phyloP scores from a whole-genome alignment of 2,888 invertebrate genomes.

The Oxytorus armatus region DNA sequence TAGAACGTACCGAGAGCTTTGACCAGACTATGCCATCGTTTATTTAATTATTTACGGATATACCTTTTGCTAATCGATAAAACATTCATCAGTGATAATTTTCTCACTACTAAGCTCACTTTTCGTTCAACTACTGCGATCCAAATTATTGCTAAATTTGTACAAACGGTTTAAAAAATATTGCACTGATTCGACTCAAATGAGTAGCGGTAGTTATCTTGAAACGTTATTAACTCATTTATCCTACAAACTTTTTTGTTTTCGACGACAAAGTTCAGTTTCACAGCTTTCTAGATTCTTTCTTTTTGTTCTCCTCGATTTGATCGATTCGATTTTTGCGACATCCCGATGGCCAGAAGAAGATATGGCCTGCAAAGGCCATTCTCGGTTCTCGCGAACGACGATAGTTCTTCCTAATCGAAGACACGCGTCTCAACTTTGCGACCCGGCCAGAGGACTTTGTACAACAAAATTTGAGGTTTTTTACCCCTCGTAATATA shows the following conservation, averaged over 20 bases:
- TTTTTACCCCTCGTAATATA: background rate
- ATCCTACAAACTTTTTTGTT: background rate
- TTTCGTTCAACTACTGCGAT: no score
- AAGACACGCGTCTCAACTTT: slow-evolving; percentile 35
- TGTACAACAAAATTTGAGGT: slow-evolving; percentile 21
- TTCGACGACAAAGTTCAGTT: background rate
- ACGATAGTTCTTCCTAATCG: slow-evolving; percentile 3
- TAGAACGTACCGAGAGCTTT: background rate
- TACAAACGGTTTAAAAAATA: no score
- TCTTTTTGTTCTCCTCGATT: background rate
- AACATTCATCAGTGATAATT: background rate
- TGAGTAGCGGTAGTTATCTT: background rate
- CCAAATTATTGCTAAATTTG: no score
- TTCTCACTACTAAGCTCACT: background rate
- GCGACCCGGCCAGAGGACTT: slow-evolving; percentile 3
- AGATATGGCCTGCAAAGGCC: background rate
- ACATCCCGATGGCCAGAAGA: background rate
- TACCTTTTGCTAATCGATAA: background rate
- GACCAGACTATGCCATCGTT: background rate
- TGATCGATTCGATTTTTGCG: slow-evolving; percentile 9
- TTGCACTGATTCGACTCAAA: no score
- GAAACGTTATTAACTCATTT: no score
- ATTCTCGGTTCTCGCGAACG: slow-evolving; percentile 31
- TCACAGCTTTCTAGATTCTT: background rate
- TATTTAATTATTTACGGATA: background rate